Evolutionary conservation across 1,140 invertebrate genomes (phyloP), one percentile per base, ranked within the genome.

Genomic region (Probaryconus sp.): DNA sequence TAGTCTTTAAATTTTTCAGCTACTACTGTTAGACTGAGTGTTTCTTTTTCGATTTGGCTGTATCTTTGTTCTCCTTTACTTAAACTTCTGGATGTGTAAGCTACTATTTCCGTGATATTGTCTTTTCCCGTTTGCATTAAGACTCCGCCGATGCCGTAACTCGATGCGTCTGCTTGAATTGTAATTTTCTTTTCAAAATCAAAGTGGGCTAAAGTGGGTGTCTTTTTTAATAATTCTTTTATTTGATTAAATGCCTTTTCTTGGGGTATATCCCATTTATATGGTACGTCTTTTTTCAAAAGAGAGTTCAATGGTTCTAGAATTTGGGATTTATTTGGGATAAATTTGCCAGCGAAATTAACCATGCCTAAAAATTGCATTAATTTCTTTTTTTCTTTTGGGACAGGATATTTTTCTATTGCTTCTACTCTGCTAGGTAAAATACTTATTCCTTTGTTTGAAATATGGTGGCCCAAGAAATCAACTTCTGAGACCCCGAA

Each of bases 161-260:
- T 47, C 2, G 47, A 24, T 60, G 79, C 56, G 85, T 88, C 33
- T 86, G 82, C 75, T 68, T 80, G 30, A 30, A 64, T 40, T 35
- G 28, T 30, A 14, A 77, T 20, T 11, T 21, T 26, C 17, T 68
- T 60, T 9, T 63, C 51, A 7, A 40, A 47, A 35, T 80, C 55
- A 45, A 60, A 81, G 24, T 71, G 48, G 9, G 20, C 14, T 9
- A 76, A 40, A 20, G 17, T 37, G 6, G 65, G 72, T n/a, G 65
- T 56, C 28, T 35, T 14, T 13, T 9, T 20, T 7, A 75, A 21
- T 14, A 67, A 30, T 10, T 10, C 1, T 51, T 68, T 76, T 20
- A 61, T 61, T 35, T 63, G 48, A 13, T 21, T 13, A 38, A 76
- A 76, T 1, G 67, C 63, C n/a, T 67, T 35, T 30, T 43, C 18